Conservation (phyloP, 2,888 invertebrate species). For the Protula sp. region DNA sequence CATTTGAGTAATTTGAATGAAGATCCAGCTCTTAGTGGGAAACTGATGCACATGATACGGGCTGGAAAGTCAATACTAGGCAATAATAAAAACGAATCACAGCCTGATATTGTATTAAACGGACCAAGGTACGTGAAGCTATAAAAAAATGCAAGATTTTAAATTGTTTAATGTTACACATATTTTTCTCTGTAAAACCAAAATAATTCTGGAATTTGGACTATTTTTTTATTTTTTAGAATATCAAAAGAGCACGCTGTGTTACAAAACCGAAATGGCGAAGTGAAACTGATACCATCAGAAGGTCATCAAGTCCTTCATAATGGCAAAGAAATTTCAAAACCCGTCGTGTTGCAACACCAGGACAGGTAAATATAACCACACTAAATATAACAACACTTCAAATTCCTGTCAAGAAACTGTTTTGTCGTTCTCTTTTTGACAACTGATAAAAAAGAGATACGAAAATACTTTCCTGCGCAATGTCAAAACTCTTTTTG, state of each 20-base stretch:
- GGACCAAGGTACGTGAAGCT: conserved; percentile 23
- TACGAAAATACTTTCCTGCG: too few species aligned
- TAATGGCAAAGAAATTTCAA: conserved; percentile 22
- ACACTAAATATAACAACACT: too few species aligned
- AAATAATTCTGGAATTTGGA: background rate
- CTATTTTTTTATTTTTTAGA: conserved; percentile 6
- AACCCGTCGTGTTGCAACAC: conserved; percentile 16
- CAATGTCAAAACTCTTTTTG: too few species aligned
- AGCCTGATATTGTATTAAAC: conserved; percentile 22
- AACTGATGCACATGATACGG: conserved; percentile 18
- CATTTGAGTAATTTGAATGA: conserved; percentile 31
- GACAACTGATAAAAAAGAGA: too few species aligned
- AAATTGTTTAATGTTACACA: too few species aligned
- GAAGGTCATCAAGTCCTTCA: conserved; percentile 20
- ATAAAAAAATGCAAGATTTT: too few species aligned
- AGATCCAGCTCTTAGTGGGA: conserved; percentile 29
- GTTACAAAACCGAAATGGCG: conserved; percentile 11
- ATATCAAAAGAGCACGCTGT: conserved; percentile 23
- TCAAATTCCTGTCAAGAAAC: too few species aligned
- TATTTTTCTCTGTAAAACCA: too few species aligned
- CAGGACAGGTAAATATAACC: conserved; percentile 26
- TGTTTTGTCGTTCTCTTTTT: too few species aligned
- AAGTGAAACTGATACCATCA: conserved; percentile 15
- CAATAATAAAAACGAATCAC: conserved; percentile 21
- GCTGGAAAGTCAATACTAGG: conserved; percentile 12